Conservation (phyloP, 2,888 invertebrate species). For the Synergus itoensis region DNA sequence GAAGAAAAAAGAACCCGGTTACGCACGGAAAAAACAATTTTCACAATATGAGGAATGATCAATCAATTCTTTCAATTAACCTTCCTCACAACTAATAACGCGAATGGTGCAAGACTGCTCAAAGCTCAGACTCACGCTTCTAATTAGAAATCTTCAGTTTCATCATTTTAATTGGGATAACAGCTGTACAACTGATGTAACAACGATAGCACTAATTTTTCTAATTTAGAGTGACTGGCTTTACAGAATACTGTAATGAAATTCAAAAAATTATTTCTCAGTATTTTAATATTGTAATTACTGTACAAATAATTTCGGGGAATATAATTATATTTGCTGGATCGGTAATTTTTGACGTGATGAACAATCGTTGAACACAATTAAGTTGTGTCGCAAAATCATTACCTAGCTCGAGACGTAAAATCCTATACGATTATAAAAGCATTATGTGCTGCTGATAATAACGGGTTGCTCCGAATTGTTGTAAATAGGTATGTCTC, state of each 20-base stretch:
- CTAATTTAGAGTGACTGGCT: not conserved
- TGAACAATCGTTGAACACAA: not conserved
- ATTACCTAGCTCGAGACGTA: not conserved
- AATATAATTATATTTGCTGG: too few relatives aligned
- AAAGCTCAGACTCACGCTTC: not conserved
- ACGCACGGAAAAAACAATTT: conserved; percentile 48
- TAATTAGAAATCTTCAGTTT: not conserved
- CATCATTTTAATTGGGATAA: not conserved
- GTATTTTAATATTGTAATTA: too few relatives aligned
- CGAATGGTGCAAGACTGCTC: not conserved
- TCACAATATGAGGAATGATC: conserved; percentile 16
- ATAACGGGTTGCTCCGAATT: conserved; percentile 36
- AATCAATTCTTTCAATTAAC: conserved; percentile 29
- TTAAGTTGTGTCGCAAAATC: not conserved
- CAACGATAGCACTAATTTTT: not conserved
- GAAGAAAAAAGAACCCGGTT: conserved; percentile 44
- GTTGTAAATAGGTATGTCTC: conserved; percentile 63
- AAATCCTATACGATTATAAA: conserved; percentile 30
- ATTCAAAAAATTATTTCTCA: too few relatives aligned
- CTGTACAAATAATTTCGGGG: too few relatives aligned
- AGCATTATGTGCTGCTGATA: conserved; percentile 24
- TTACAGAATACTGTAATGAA: too few relatives aligned
- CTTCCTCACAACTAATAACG: not conserved
- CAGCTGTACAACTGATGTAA: too few relatives aligned
- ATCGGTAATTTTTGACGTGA: too few relatives aligned